Percentiles rank a stretch among this genome's conserved stretches.
phyloP scores from a whole-genome alignment of 2,888 invertebrate species.

The Panorpa germanica region DNA sequence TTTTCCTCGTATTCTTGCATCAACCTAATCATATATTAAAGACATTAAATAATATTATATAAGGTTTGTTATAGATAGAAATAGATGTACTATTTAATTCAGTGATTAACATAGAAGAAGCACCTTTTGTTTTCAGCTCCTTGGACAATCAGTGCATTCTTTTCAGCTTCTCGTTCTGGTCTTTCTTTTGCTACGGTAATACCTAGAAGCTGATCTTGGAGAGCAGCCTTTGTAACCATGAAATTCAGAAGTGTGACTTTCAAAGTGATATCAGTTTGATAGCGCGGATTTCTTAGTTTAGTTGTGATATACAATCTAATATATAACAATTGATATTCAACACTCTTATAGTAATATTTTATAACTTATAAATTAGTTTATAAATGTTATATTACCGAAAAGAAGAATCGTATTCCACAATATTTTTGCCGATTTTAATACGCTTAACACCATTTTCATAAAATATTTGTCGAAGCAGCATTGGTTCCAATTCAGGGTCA shows the following conservation, averaged over 20 bases:
- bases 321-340: too few relatives aligned
- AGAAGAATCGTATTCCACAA: slow-evolving; percentile 72
- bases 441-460: slow-evolving; percentile 74
- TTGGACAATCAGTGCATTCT: slow-evolving; percentile 71
- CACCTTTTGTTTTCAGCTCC: slow-evolving; percentile 61
- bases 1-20: slow-evolving; percentile 82
- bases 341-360: slow-evolving; percentile 7
- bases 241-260: slow-evolving; percentile 84
- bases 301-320: slow-evolving; percentile 80
- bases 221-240: slow-evolving; percentile 74
- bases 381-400: too few relatives aligned
- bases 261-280: slow-evolving; percentile 81
- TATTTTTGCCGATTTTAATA: slow-evolving; percentile 78
- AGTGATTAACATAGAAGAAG: too few relatives aligned
- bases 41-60: too few relatives aligned
- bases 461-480: slow-evolving; percentile 79
- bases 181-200: slow-evolving; percentile 83
- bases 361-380: not conserved
- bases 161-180: slow-evolving; percentile 81
- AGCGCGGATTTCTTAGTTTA: slow-evolving; percentile 84
- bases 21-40: slow-evolving; percentile 25
- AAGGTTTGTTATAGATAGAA: too few relatives aligned
- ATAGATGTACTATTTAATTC: too few relatives aligned
- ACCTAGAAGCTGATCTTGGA: slow-evolving; percentile 76
- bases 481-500: slow-evolving; percentile 78